phyloP scores from a whole-genome alignment of 2,888 invertebrate genomes.

The Mayetiola destructor region DNA sequence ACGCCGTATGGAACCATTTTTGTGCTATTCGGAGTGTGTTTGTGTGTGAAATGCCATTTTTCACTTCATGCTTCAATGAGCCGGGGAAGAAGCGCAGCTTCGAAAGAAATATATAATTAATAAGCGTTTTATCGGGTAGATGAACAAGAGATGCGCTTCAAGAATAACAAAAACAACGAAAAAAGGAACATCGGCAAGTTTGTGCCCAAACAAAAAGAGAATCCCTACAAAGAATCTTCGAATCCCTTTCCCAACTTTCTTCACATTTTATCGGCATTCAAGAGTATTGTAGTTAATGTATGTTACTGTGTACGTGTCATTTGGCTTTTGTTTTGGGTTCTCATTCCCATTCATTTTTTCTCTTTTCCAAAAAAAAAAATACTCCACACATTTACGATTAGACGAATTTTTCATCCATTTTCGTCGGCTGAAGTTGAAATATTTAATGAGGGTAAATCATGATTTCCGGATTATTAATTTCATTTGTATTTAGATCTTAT shows the following conservation, averaged over 20 bases:
- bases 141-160: constrained; percentile 3
- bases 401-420: constrained; percentile 11
- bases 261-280: background rate
- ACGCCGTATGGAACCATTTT: background rate
- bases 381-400: constrained; percentile 8
- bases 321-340: background rate
- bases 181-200: too few relatives aligned
- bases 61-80: constrained; percentile 8
- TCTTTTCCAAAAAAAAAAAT: background rate
- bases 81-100: background rate
- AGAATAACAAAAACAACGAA: background rate
- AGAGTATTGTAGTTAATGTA: background rate
- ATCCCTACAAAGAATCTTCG: background rate
- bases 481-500: background rate
- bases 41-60: constrained; percentile 12
- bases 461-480: constrained; percentile 13
- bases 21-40: background rate
- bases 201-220: background rate
- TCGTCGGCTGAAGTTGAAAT: constrained; percentile 11
- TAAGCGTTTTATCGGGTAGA: constrained; percentile 12
- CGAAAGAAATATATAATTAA: constrained; percentile 6
- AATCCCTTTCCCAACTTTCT: constrained; percentile 7
- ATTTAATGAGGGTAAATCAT: constrained; percentile 12
- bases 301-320: background rate
- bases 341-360: background rate